Percentiles rank a stretch among this genome's conserved stretches.
These are phyloP conservation scores for Camelus dromedarius DNA, from an alignment of 2,113 vertebrate species.

Conservation along the genomic window DNA sequence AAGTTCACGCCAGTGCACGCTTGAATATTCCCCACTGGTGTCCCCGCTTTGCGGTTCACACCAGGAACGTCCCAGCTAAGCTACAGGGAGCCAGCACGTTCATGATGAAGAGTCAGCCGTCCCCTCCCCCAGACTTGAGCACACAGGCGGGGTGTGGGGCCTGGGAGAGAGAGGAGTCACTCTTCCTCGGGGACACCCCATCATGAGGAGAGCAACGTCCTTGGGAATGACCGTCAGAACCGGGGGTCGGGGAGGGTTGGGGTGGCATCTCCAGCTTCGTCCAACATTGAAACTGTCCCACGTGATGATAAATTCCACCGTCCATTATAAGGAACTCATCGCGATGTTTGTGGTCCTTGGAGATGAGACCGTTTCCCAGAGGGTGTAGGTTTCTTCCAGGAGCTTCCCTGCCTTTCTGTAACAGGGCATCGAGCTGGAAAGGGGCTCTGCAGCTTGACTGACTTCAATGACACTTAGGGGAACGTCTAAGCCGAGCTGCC, in stretches of 20 bases:
- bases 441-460: too few species aligned
- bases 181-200: fast-evolving
- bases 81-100: fast-evolving
- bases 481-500: neutral
- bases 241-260: too few species aligned
- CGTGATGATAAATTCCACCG: neutral
- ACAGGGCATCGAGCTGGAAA: neutral
- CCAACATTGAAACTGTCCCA: too few species aligned
- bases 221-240: neutral
- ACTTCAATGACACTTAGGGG: neutral
- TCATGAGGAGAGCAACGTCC: too few species aligned
- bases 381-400: neutral
- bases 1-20: neutral
- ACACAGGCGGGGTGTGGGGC: neutral
- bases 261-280: neutral
- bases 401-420: neutral
- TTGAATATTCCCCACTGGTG: fast-evolving
- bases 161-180: neutral
- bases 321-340: neutral
- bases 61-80: too few species aligned
- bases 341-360: neutral
- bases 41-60: fast-evolving
- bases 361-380: neutral
- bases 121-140: neutral
- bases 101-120: neutral